phyloP scores from a whole-genome alignment of 2,797 vertebrate species.

The Pangasius sanitwongsei region DNA sequence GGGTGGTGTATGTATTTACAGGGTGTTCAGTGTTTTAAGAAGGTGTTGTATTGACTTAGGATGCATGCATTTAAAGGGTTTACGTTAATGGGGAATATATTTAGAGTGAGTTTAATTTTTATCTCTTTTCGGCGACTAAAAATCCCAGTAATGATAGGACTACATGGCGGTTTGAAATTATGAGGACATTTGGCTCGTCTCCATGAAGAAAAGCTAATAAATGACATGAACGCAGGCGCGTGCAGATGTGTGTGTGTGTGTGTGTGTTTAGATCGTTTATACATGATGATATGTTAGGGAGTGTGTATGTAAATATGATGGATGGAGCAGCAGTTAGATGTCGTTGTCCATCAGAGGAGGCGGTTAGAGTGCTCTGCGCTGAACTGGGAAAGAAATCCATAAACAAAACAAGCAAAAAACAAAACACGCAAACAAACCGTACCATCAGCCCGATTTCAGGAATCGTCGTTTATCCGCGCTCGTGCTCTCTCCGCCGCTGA shows the following conservation, averaged over 20 bases:
- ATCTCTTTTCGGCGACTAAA: no score
- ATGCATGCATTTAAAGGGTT: not conserved
- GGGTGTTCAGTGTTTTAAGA: not conserved
- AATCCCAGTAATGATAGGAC: not conserved
- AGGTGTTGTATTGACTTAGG: not conserved
- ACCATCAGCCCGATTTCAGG: slow-evolving; percentile 35
- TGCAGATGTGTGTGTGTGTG: not conserved
- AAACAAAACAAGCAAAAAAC: slow-evolving; percentile 37
- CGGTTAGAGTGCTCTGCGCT: not conserved
- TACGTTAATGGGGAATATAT: no score
- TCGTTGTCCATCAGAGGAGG: not conserved
- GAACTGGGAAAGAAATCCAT: not conserved
- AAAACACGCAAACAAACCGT: slow-evolving; percentile 31
- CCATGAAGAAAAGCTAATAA: slow-evolving; percentile 18
- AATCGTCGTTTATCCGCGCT: slow-evolving; percentile 11
- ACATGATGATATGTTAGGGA: slow-evolving; percentile 18
- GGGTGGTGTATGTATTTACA: no score
- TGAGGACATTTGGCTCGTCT: not conserved
- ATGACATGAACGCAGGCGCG: not conserved
- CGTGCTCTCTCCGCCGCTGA: slow-evolving; percentile 55
- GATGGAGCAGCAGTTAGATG: slow-evolving; percentile 40
- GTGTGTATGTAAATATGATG: slow-evolving; percentile 36
- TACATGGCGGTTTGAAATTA: not conserved
- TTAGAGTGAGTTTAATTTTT: not conserved
- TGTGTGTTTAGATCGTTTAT: slow-evolving; percentile 17